Evolutionary conservation across 2,888 invertebrate genomes (phyloP).

Genomic region (Lycophotia porphyrea): DNA sequence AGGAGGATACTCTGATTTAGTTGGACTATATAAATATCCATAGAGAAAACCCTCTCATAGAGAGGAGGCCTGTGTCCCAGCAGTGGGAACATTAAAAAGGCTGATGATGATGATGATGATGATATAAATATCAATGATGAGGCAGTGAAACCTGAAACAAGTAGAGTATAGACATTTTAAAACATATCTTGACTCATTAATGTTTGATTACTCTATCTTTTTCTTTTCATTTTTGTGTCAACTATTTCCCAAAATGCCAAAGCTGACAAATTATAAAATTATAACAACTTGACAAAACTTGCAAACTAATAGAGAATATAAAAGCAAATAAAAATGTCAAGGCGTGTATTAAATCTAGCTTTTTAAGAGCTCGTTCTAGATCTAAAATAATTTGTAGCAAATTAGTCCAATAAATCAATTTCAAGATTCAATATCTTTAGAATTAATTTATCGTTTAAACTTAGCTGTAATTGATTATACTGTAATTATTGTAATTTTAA

Average conservation of each 20-base stretch:
- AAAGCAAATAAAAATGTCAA: conserved; percentile 37
- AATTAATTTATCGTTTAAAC: conserved; percentile 49
- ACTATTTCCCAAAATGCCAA: not conserved
- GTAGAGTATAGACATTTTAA: too few relatives aligned
- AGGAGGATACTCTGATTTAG: not conserved
- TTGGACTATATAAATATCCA: too few relatives aligned
- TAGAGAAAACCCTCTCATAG: too few relatives aligned
- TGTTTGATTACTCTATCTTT: not conserved
- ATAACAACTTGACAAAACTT: conserved; percentile 7
- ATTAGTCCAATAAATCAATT: conserved; percentile 55
- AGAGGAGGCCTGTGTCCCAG: too few relatives aligned
- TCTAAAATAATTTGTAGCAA: conserved; percentile 38
- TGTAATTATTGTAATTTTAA: conserved; percentile 49
- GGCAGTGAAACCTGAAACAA: too few relatives aligned
- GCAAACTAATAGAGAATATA: not conserved
- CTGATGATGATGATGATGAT: too few relatives aligned
- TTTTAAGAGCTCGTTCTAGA: conserved; percentile 25
- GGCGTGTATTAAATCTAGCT: conserved; percentile 15
- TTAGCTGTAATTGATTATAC: conserved; percentile 51
- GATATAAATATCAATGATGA: too few relatives aligned
- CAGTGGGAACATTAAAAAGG: too few relatives aligned
- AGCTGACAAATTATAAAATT: conserved; percentile 29
- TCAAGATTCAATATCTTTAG: conserved; percentile 38
- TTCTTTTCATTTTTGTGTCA: not conserved
- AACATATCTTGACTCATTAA: too few relatives aligned